Conservation (phyloP, 2,888 invertebrate genomes). For the Hydrotaea diabolus region DNA sequence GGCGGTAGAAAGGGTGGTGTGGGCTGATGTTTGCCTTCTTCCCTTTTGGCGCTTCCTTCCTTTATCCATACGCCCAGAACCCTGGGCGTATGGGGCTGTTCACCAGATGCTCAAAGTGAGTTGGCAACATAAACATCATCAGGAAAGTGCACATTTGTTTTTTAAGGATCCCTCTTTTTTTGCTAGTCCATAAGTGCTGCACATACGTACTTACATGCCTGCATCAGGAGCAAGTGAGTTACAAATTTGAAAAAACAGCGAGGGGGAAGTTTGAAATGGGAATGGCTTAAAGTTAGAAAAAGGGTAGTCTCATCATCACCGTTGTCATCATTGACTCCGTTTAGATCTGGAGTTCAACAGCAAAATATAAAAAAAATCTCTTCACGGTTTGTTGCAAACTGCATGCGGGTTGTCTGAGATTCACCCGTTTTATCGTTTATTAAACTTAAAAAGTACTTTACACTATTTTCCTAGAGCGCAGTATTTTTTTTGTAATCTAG, state of each 20-base stretch:
- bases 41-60: neutral
- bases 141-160: constrained; percentile 25
- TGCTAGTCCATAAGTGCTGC: neutral
- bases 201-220: neutral
- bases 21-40: neutral
- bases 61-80: neutral
- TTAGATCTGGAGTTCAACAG: neutral
- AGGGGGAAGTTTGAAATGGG: too few species aligned
- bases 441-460: constrained; percentile 10
- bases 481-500: too few species aligned
- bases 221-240: too few species aligned
- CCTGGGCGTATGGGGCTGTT: neutral
- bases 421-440: constrained; percentile 8
- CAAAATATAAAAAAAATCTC: neutral
- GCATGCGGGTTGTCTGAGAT: constrained; percentile 1
- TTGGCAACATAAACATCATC: constrained; percentile 32
- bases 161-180: neutral
- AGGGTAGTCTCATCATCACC: neutral
- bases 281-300: constrained; percentile 6
- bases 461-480: too few species aligned
- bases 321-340: neutral
- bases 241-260: neutral
- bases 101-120: constrained; percentile 6
- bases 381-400: neutral
- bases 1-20: too few species aligned